These are phyloP conservation scores for Phataginus tricuspis DNA, from an alignment of 2,797 vertebrate genomes.

Conservation along the genomic window DNA sequence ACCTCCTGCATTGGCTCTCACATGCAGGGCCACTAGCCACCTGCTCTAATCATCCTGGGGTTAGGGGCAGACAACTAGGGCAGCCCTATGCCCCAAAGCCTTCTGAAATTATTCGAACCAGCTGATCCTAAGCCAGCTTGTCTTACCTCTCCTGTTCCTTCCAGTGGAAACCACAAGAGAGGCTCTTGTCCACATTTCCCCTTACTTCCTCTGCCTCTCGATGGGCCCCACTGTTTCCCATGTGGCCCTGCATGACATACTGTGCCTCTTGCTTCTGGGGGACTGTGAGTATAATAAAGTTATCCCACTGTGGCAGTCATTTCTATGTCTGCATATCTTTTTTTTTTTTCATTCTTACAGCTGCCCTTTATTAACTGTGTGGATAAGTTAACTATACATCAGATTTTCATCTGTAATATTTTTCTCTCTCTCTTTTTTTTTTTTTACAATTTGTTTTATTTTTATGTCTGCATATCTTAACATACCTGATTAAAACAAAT, in stretches of 20 bases:
- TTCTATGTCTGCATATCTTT: too few relatives aligned
- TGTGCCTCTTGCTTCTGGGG: background rate
- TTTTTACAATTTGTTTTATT: too few relatives aligned
- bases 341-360: too few relatives aligned
- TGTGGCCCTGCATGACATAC: accelerated
- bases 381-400: too few relatives aligned
- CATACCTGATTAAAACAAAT: slow-evolving; percentile 16
- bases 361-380: too few relatives aligned
- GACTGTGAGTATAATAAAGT: background rate
- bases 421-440: too few relatives aligned
- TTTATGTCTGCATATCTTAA: background rate
- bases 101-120: background rate
- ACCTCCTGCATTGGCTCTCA: background rate
- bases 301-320: background rate
- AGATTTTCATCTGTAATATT: too few relatives aligned
- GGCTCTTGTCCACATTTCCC: background rate
- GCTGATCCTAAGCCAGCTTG: background rate
- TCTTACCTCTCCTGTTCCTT: background rate
- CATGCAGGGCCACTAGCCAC: background rate
- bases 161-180: background rate
- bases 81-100: background rate
- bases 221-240: background rate
- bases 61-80: background rate
- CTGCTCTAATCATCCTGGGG: background rate
- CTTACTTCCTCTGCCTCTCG: background rate